Evolutionary conservation across 1,140 invertebrate species (phyloP), one percentile per base, ranked within the genome.

Genomic region (Teleogryllus occipitalis): DNA sequence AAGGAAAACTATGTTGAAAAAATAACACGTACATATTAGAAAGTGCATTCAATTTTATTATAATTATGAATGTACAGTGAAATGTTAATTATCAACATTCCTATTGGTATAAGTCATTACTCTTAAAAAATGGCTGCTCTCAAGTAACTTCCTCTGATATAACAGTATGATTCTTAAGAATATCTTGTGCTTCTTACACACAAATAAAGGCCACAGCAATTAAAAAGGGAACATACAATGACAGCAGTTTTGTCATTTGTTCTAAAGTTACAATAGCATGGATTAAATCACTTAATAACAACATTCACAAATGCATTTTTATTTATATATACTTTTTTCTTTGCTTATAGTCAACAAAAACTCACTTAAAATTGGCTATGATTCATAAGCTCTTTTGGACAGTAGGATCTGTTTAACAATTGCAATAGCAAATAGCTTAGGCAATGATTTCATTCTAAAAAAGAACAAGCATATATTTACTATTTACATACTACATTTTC

Each of bases 141-240:
- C 18, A 65, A 65, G 54, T 65, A 65, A 65, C 10, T 65, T 65
- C 18, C 54, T 14, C 18, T 65, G 54, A 65, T 65, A 65, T 65
- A 65, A 65, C 54, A 65, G 54, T 18, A 65, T 65, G 54, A 65
- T 65, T 65, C 27, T 65, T 65, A 65, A 65, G 54, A 65, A 65
- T 65, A 65, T 65, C 54, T 65, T 18, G 54, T 65, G 54, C 18
- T 14, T 65, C 54, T 65, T 65, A 65, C 54, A 65, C 54, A 65
- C 54, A 65, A 65, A 65, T 65, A 65, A 65, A 65, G 54, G 54
- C 54, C 54, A 65, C 54, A 65, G 54, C 54, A 65, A 65, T 65
- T 65, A 65, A 65, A 65, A 65, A 65, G 54, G 54, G 54, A 65
- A 65, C 54, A 65, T 65, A 65, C 54, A 65, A 65, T 65, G 54